Evolutionary conservation across 1,140 invertebrate species (phyloP).

Genomic region (Trichonephila clavipes): DNA sequence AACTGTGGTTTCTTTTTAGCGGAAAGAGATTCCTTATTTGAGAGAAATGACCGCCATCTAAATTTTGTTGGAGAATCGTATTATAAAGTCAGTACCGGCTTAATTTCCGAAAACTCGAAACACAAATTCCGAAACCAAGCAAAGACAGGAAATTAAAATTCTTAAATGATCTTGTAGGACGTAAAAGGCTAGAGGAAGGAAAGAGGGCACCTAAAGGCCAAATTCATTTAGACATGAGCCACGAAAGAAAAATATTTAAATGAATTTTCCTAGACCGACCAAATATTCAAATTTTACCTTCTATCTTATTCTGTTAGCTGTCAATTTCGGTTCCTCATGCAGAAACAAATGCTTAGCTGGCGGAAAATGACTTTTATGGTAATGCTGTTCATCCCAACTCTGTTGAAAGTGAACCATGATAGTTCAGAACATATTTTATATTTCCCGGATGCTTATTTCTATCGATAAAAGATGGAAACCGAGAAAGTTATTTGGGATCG

Average conservation of each 20-base stretch:
- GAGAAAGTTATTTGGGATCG: not conserved
- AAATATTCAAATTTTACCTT: constrained; percentile 69
- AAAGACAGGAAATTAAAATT: constrained; percentile 66
- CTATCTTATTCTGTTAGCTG: constrained; percentile 65
- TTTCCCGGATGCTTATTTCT: not conserved
- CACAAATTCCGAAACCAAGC: constrained; percentile 26
- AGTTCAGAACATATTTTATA: constrained; percentile 35
- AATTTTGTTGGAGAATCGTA: constrained; percentile 37
- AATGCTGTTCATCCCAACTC: constrained; percentile 55
- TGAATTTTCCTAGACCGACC: constrained; percentile 45
- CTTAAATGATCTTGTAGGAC: constrained; percentile 36
- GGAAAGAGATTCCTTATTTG: not conserved
- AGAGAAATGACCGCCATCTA: constrained; percentile 53
- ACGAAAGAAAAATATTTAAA: constrained; percentile 67
- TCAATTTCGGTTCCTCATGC: constrained; percentile 68
- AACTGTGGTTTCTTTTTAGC: constrained; percentile 7
- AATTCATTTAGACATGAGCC: constrained; percentile 68
- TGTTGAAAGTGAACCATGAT: not conserved
- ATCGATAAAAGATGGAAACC: not conserved
- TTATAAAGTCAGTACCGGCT: constrained; percentile 51
- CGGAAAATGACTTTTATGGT: constrained; percentile 73
- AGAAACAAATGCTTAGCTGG: constrained; percentile 66
- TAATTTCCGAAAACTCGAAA: constrained; percentile 46
- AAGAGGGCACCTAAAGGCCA: constrained; percentile 9
- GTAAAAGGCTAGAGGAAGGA: not conserved